A percentile compares a stretch with the other conserved stretches of the same genome.
Evolutionary conservation across 2,113 vertebrate genomes (phyloP).

Genomic region (Mesocricetus auratus): DNA sequence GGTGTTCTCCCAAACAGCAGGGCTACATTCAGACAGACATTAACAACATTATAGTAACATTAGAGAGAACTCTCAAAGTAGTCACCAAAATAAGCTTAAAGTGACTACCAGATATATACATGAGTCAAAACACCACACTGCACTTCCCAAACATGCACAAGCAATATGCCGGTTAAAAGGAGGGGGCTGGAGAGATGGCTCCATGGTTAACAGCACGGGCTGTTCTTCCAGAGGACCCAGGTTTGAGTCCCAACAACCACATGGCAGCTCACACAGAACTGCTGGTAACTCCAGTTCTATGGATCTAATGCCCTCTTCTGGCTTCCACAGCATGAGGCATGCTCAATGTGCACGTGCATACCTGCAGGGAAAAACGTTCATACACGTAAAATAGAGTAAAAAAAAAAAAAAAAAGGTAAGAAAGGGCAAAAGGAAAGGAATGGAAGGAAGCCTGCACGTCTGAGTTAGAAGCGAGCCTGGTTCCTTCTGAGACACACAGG

Average conservation of each 20-base stretch:
- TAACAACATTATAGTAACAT: background rate
- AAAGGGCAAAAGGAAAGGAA: background rate
- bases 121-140: background rate
- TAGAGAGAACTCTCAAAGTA: background rate
- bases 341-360: background rate
- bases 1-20: background rate
- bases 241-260: background rate
- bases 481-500: constrained; percentile 52
- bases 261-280: background rate
- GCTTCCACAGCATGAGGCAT: background rate
- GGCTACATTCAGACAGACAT: too few relatives aligned
- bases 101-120: background rate
- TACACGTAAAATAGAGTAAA: background rate
- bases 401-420: background rate
- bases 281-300: background rate
- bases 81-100: background rate
- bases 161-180: background rate
- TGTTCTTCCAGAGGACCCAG: background rate
- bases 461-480: constrained; percentile 1
- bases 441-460: background rate
- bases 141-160: background rate
- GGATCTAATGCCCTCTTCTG: background rate
- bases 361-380: background rate
- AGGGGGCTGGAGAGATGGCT: background rate
- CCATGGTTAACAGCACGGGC: background rate